These are phyloP conservation scores for Lithophane leautieri DNA, from an alignment of 2,888 invertebrate genomes.

Conservation along the genomic window DNA sequence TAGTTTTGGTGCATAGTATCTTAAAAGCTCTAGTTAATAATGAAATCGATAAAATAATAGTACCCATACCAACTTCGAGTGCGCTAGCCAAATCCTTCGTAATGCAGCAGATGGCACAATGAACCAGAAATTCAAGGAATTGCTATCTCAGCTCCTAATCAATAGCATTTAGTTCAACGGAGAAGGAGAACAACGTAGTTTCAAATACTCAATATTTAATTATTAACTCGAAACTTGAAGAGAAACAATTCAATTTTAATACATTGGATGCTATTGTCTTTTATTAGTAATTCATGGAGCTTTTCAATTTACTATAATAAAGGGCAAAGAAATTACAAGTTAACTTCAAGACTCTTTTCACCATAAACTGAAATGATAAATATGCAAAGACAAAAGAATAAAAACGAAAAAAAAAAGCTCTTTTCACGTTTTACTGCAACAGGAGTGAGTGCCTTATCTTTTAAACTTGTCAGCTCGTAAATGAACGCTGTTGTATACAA, in stretches of 20 bases:
- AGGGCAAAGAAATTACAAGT: not conserved
- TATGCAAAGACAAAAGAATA: constrained; percentile 44
- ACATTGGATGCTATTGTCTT: not conserved
- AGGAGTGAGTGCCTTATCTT: constrained; percentile 46
- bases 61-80: constrained; percentile 2
- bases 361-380: constrained; percentile 49
- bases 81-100: constrained; percentile 35
- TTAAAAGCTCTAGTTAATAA: constrained; percentile 12
- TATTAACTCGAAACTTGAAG: constrained; percentile 6
- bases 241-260: constrained; percentile 15
- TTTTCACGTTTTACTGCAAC: constrained; percentile 40
- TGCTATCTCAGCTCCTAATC: constrained; percentile 39
- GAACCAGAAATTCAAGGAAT: constrained; percentile 51
- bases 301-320: not conserved
- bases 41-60: constrained; percentile 3
- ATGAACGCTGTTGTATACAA: constrained; percentile 42
- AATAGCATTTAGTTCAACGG: constrained; percentile 49
- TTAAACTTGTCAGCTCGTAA: constrained; percentile 53
- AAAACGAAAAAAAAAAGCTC: constrained; percentile 32
- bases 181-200: constrained; percentile 12
- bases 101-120: constrained; percentile 58
- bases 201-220: constrained; percentile 27
- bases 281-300: not conserved
- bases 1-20: not conserved
- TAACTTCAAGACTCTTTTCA: constrained; percentile 4